Base-by-base conservation (phyloP, 2,888 invertebrate genomes). In the Nudaria mundana region DNA sequence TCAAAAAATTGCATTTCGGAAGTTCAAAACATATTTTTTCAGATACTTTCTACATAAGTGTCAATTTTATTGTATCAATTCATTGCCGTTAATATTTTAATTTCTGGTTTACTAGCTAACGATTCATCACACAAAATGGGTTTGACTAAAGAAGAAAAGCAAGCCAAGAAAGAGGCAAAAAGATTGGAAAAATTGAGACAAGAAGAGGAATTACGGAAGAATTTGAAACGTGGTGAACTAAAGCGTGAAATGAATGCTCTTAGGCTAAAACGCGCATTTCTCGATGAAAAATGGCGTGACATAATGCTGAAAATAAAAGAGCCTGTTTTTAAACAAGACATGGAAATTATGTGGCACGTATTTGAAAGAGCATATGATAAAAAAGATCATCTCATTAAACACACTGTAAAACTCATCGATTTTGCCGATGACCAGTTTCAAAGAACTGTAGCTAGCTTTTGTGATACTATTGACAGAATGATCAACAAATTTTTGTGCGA, bases 381-480 rank as follows among this genome's bases (percentile, higher is more conserved):
- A 48, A 93, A 93, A 75, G 91, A 93, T 54, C 71, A 88, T 23
- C 67, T 91, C 2, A 92, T 94, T 35, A 64, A 73, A 3, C 84
- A 86, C 48, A 82, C 92, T 8, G 78, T 92, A 61, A 78, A 83
- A 36, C 90, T 93, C 50, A 81, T 92, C 50, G 83, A 92, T 34
- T 72, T 90, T 43, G 91, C 93, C 2, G 92, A 93, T 66, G 82
- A 90, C 14, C 92, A 94, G 62, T 93, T 93, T 55, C 85, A 90
- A 42, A 87, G 91, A 47, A 91, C 92, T 34, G 90, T 93, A 50
- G 86, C 92, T 34, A 89, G 91, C 25, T 93, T 93, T 68, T 90
- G 92, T 37, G 87, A 90, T 38, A 90, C 90, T 14, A 88, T 94
- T 30, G 91, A 93, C 48, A 82, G 83, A 38, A 90, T 92, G 70